Percentiles rank a stretch among this genome's conserved stretches.
Conservation (phyloP, 2,113 vertebrate species). For the Amia ocellicauda region DNA sequence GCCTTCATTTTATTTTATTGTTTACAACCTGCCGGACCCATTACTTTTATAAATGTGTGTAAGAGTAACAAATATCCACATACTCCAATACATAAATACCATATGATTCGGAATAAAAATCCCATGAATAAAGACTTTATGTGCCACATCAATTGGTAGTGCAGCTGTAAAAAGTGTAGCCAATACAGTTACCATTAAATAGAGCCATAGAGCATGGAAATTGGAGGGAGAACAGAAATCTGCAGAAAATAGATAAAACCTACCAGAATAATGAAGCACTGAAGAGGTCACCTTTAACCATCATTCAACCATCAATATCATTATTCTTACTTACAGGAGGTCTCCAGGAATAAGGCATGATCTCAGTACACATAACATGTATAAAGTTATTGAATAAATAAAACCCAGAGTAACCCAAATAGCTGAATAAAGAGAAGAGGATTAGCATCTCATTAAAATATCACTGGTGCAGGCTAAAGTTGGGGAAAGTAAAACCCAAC, state of each 20-base stretch:
- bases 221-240: conserved; percentile 30
- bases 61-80: too few relatives aligned
- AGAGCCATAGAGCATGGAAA: not conserved
- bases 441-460: conserved; percentile 63
- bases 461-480: conserved; percentile 40
- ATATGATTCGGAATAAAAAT: too few relatives aligned
- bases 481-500: conserved; percentile 34
- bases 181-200: not conserved
- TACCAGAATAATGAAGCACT: conserved; percentile 37
- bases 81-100: too few relatives aligned
- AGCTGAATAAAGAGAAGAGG: conserved; percentile 40
- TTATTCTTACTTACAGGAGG: conserved; percentile 43
- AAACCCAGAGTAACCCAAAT: conserved; percentile 49
- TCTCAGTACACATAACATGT: conserved; percentile 48
- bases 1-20: too few relatives aligned
- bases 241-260: conserved; percentile 3
- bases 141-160: too few relatives aligned
- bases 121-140: too few relatives aligned
- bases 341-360: conserved; percentile 35
- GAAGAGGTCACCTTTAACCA: conserved; percentile 59
- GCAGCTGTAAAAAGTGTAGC: not conserved
- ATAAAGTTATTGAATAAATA: conserved; percentile 62
- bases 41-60: too few relatives aligned
- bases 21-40: too few relatives aligned
- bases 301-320: too few relatives aligned